Percentiles rank a stretch among this genome's conserved stretches.
Evolutionary conservation across 64 coral and sea anemone genomes (phyloP).

Genomic region (Hydrozoanthus tunicans): DNA sequence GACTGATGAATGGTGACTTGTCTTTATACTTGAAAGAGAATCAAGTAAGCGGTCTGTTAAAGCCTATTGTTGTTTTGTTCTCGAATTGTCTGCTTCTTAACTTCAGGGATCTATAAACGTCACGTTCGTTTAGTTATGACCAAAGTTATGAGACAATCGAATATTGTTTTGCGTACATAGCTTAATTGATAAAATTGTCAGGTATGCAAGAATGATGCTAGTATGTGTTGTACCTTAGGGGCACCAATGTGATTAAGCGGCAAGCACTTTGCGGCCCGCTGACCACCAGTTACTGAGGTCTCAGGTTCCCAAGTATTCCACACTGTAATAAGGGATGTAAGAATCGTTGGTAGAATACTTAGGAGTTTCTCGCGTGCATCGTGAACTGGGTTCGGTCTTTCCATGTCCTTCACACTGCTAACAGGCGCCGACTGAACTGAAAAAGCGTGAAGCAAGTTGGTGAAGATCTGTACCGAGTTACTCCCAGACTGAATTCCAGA

Average conservation of each 20-base stretch:
- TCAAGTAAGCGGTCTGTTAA: too few species aligned
- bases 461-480: slow-evolving; percentile 86
- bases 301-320: slow-evolving; percentile 86
- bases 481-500: slow-evolving; percentile 58
- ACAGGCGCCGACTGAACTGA: slow-evolving; percentile 74
- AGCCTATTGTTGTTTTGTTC: too few species aligned
- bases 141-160: too few species aligned
- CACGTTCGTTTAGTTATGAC: too few species aligned
- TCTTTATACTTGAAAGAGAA: too few species aligned
- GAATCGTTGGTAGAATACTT: slow-evolving; percentile 78
- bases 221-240: slow-evolving; percentile 63
- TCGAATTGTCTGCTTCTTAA: too few species aligned
- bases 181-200: too few species aligned
- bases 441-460: slow-evolving; percentile 95
- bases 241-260: slow-evolving; percentile 74
- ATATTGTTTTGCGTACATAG: too few species aligned
- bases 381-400: slow-evolving; percentile 74
- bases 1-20: too few species aligned
- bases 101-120: too few species aligned
- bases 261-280: slow-evolving; percentile 59
- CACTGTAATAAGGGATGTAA: slow-evolving; percentile 75
- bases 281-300: slow-evolving; percentile 44
- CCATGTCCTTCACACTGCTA: slow-evolving; percentile 66
- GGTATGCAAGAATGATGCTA: too few species aligned
- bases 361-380: slow-evolving; percentile 90